Evolutionary conservation across 2,797 vertebrate species (phyloP), one percentile per base, ranked within the genome.

Genomic region (Melanotaenia maccullochi): DNA sequence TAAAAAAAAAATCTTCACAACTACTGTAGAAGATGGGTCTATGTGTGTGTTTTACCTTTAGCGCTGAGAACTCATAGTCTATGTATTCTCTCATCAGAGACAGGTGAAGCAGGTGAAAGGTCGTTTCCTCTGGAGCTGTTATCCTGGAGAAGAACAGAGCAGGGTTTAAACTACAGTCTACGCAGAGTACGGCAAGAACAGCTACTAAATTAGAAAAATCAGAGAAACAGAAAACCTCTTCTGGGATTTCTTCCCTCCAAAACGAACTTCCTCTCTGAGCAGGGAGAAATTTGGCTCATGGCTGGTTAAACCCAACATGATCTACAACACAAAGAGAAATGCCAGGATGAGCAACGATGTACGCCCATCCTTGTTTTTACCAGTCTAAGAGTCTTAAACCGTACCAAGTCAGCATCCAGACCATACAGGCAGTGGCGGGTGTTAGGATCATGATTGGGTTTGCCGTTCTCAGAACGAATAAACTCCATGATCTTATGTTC

Each of bases 401-500:
- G 1, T 95, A 99, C 98, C 96, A 99, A 93, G 83, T 99, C 98
- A 87, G 98, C 98, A 76, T 99, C 98, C 92, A 99, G 95, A 80
- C 98, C 98, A 42, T 99, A 99, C n/a, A 99, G 95, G 87, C 98
- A 99, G 85, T 99, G 98, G 59, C 98, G 95, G 70, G 97, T 98
- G 91, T 99, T 99, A 72, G 97, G 94, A 93, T 99, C 89, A 77
- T 99, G 97, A 88, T 90, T 90, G 4, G 95, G 94, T 72, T 94
- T 96, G 58, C 90, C 69, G 85, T 94, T 97, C 91, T 99, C 97
- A 3, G 97, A 96, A 86, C 97, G 96, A 85, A 99, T 99, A 89
- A 99, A 99, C 91, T 99, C 97, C 98, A 99, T 99, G 89, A 99
- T 99, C 93, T 99, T 99, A 81, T 99, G 98, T 73, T 99, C 98